A percentile compares a stretch with the other conserved stretches of the same genome.
Evolutionary conservation across 2,113 vertebrate species (phyloP).

Genomic region (Crotalus tigris): DNA sequence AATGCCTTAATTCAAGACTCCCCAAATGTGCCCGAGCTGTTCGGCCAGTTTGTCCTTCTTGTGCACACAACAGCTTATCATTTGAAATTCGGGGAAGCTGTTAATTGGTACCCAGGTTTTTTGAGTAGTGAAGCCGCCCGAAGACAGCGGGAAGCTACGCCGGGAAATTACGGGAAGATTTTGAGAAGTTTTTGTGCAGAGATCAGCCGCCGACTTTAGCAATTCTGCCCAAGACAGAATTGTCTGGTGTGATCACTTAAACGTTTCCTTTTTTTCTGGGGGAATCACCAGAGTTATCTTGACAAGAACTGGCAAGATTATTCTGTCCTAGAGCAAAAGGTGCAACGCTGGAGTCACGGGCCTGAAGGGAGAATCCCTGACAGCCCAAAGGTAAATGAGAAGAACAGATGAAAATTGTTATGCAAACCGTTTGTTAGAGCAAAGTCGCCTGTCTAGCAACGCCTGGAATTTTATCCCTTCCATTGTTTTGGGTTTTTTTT

Average conservation of each 20-base stretch:
- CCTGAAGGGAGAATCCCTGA: slow-evolving; percentile 21
- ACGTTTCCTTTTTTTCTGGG: neutral
- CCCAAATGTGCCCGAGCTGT: neutral
- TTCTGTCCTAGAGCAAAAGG: neutral
- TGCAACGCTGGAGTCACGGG: neutral
- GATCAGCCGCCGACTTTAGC: slow-evolving; percentile 16
- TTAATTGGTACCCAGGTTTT: neutral
- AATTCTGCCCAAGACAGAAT: slow-evolving; percentile 34
- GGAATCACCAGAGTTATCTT: slow-evolving; percentile 14
- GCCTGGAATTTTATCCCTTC: slow-evolving; percentile 16
- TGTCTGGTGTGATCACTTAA: neutral
- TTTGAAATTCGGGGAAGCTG: accelerated
- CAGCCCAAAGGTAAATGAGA: slow-evolving; percentile 24
- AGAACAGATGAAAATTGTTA: slow-evolving; percentile 23
- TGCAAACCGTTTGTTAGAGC: neutral
- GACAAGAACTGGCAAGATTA: slow-evolving; percentile 16
- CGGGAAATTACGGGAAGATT: neutral
- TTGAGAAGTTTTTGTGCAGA: neutral
- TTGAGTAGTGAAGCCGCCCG: neutral
- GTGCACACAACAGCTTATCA: accelerated
- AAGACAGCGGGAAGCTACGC: neutral
- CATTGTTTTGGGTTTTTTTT: neutral
- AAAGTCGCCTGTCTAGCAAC: neutral
- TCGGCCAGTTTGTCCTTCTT: neutral
- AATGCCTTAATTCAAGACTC: neutral